Evolutionary conservation across 2,888 invertebrate species (phyloP).

Genomic region (Candidula unifasciata): DNA sequence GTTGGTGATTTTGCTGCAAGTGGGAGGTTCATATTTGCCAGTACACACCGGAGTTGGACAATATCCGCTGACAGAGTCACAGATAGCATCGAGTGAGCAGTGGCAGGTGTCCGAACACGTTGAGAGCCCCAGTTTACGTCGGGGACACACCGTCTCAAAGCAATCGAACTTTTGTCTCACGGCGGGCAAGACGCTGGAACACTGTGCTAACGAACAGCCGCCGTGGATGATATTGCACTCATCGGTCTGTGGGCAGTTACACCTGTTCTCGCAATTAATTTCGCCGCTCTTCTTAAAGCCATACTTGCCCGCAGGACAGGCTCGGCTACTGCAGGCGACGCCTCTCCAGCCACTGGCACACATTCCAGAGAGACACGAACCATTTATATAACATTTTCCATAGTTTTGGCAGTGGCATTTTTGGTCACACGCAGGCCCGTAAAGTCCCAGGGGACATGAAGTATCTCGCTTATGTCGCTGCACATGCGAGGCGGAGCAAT

Average conservation of each 20-base stretch:
- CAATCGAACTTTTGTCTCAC: too few species aligned
- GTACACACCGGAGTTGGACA: too few species aligned
- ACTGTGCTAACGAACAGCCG: neutral
- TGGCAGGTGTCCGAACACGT: neutral
- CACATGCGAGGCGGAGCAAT: neutral
- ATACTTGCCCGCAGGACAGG: neutral
- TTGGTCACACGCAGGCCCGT: neutral
- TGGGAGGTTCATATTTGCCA: too few species aligned
- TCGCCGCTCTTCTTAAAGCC: too few species aligned
- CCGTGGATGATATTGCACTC: neutral
- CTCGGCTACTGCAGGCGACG: neutral
- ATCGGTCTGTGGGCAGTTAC: neutral
- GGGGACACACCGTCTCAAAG: too few species aligned
- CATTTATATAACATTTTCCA: neutral
- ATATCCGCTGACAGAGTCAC: too few species aligned
- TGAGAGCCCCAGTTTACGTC: neutral
- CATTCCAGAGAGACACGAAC: neutral
- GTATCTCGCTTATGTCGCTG: neutral
- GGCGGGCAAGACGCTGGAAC: neutral
- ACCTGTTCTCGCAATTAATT: neutral
- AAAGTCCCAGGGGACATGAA: neutral
- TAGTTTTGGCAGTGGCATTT: neutral
- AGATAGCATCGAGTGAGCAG: too few species aligned
- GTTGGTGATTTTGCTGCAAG: too few species aligned
- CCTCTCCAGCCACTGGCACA: neutral